These are phyloP conservation scores for Netelia inedita DNA, from an alignment of 2,888 invertebrate species.

Conservation along the genomic window DNA sequence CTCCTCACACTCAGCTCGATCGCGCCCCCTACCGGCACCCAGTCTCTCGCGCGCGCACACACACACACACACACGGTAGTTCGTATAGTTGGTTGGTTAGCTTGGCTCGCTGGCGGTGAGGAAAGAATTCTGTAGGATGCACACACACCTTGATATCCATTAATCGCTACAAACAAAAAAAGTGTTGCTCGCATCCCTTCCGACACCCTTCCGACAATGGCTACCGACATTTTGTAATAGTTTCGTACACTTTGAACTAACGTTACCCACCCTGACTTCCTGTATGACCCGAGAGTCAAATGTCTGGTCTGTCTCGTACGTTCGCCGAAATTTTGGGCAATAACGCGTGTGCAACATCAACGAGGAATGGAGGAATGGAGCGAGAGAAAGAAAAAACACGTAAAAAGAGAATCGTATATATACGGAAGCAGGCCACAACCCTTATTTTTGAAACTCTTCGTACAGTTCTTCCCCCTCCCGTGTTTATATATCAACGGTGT, in stretches of 20 bases:
- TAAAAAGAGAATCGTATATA: constrained; percentile 15
- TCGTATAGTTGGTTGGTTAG: constrained; percentile 13
- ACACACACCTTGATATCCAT: constrained; percentile 24
- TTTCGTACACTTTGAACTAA: constrained; percentile 24
- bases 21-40: background rate
- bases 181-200: background rate
- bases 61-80: constrained; percentile 28
- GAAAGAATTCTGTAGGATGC: background rate
- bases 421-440: background rate
- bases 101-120: background rate
- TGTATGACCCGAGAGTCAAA: background rate
- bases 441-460: background rate
- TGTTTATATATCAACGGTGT: background rate
- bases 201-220: constrained; percentile 45
- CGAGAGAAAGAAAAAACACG: constrained; percentile 15
- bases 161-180: constrained; percentile 27
- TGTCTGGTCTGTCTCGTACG: constrained; percentile 8
- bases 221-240: constrained; percentile 38
- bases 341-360: background rate
- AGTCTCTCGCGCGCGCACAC: constrained; percentile 2
- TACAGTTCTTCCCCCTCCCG: constrained; percentile 8
- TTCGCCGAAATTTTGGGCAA: constrained; percentile 29
- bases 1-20: constrained; percentile 2
- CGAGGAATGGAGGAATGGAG: constrained; percentile 15
- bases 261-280: background rate